Base-by-base conservation (phyloP, 2,113 vertebrate genomes). In the Siphamia tubifer region DNA sequence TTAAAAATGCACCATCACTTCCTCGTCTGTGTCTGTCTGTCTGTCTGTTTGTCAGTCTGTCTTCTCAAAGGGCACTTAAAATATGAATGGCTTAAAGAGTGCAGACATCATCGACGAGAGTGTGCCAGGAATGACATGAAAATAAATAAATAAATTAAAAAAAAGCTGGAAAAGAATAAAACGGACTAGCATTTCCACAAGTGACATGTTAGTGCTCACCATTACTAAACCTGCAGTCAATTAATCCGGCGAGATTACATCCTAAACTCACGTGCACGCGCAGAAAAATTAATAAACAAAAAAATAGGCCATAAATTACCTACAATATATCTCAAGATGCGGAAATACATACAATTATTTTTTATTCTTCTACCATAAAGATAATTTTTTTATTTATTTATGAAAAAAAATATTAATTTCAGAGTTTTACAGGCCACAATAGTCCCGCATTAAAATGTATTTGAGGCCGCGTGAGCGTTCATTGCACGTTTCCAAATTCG, bases 41-140 rank as follows among this genome's bases (percentile, higher is more conserved):
- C 27, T 32, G n/a, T n/a, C n/a, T 19, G 8, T 36, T 40, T 4
- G n/a, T 53, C 27, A 28, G n/a, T n/a, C n/a, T n/a, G 39, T 62
- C 65, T 38, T 44, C 60, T 83, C 79, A 52, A 6, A 56, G 47
- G 70, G 58, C 69, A 56, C 68, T 80, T 82, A 69, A 82, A 80
- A 86, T 82, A 84, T 80, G 63, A 83, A 84, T 69, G 67, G 44
- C 74, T 62, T 43, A 84, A 79, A 58, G 48, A 74, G 52, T 52
- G 53, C 54, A 68, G 60, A 69, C 78, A 83, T 68, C 66, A 71
- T 61, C 19, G 65, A 56, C 8, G 25, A n/a, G 30, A 48, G 64
- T 66, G 51, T 80, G 79, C 87, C 85, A 89, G 76, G 42, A 71
- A 54, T 28, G 64, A 67, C 15, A 49, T 73, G 74, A 60, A 79